Conservation (phyloP, 2,797 vertebrate genomes). For the Oreortyx pictus region DNA sequence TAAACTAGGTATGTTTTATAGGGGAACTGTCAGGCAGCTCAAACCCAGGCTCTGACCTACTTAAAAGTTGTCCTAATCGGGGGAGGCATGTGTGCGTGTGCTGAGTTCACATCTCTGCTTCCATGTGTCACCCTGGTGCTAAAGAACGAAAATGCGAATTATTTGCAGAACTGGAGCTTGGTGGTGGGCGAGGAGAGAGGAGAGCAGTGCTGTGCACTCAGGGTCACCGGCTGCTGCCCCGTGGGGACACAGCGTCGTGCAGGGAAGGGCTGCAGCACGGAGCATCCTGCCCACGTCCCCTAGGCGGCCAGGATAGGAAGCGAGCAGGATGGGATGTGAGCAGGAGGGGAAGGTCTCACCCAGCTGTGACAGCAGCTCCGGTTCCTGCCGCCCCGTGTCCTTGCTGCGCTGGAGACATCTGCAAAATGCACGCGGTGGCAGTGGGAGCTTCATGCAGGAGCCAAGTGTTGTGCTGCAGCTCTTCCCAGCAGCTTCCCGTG, state of each 20-base stretch:
- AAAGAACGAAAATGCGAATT: background rate
- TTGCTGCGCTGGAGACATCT: background rate
- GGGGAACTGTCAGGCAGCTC: conserved; percentile 57
- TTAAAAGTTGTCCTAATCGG: conserved; percentile 68
- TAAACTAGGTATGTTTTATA: conserved; percentile 52
- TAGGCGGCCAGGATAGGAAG: background rate
- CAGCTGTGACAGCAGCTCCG: background rate
- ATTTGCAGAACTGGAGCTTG: background rate
- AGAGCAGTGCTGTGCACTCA: background rate
- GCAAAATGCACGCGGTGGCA: background rate
- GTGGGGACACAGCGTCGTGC: background rate
- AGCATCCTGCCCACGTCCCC: background rate
- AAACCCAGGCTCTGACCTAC: conserved; percentile 62
- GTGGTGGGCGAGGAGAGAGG: accelerated
- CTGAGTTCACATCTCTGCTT: conserved; percentile 47
- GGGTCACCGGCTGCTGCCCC: background rate
- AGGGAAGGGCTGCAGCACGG: background rate
- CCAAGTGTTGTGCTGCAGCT: background rate
- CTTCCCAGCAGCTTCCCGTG: accelerated
- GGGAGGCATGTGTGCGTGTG: conserved; percentile 38
- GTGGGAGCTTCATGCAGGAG: background rate
- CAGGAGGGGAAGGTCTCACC: background rate
- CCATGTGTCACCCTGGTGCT: conserved; percentile 22
- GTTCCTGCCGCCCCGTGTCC: background rate
- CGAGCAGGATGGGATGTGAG: accelerated